Evolutionary conservation across 2,113 vertebrate species (phyloP).

Genomic region (Puntigrus tetrazona): DNA sequence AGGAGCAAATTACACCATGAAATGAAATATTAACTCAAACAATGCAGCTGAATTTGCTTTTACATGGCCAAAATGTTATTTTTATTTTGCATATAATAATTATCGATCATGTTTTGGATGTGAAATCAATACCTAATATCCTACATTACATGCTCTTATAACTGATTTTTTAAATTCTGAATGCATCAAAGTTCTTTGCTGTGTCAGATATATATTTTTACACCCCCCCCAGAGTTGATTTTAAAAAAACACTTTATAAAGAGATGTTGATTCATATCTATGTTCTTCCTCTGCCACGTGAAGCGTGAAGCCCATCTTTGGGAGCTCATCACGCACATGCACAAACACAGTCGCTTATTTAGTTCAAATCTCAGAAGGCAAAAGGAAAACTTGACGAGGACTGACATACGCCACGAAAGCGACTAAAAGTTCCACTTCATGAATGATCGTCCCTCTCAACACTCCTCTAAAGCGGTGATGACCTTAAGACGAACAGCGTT

Average conservation of each 20-base stretch:
- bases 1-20: background rate
- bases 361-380: background rate
- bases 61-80: background rate
- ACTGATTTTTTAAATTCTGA: background rate
- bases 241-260: background rate
- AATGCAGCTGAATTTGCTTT: background rate
- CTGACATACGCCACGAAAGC: background rate
- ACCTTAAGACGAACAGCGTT: constrained; percentile 43
- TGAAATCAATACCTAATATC: background rate
- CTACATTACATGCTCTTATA: background rate
- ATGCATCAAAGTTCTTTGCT: background rate
- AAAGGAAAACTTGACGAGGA: background rate
- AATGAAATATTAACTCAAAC: background rate
- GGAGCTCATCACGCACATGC: background rate
- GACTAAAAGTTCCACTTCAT: constrained; percentile 37
- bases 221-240: background rate
- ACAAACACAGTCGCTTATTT: background rate
- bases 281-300: background rate
- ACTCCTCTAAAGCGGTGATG: constrained; percentile 36
- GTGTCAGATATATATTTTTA: background rate
- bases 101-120: background rate
- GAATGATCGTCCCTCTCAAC: constrained; percentile 37
- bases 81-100: background rate
- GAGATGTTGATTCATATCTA: background rate
- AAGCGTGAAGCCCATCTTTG: background rate